Conservation (phyloP, 1,140 invertebrate species). For the Eufriesea mexicana region DNA sequence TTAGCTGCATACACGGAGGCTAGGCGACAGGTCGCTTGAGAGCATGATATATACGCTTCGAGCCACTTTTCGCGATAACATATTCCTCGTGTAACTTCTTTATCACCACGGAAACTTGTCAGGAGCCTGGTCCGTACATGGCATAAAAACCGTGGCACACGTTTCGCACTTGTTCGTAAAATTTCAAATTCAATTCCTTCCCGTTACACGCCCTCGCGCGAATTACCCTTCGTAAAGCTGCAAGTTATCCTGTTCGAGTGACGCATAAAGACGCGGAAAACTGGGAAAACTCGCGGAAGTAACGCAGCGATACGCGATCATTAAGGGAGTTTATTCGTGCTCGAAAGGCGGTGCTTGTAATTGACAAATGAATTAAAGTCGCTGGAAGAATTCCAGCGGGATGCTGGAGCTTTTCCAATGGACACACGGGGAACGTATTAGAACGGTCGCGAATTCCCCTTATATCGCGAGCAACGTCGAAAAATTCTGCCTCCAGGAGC, state of each 20-base stretch:
- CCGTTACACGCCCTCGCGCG: too few relatives aligned
- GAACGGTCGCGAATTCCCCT: not conserved
- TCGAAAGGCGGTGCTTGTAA: slow-evolving; percentile 6
- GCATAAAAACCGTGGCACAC: too few relatives aligned
- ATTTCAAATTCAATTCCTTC: not conserved
- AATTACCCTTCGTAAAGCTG: too few relatives aligned
- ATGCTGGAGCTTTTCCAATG: slow-evolving; percentile 22
- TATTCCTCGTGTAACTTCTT: too few relatives aligned
- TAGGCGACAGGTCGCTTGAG: too few relatives aligned
- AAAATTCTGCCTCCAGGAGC: not conserved
- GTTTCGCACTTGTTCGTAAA: not conserved
- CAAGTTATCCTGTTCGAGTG: not conserved
- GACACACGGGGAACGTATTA: not conserved
- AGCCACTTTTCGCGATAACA: too few relatives aligned
- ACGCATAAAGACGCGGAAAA: not conserved
- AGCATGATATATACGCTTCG: too few relatives aligned
- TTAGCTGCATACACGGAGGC: too few relatives aligned
- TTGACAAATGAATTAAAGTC: slow-evolving; percentile 36
- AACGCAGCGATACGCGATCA: not conserved
- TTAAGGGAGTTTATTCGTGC: not conserved
- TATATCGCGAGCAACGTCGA: not conserved
- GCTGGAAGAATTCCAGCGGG: slow-evolving; percentile 21
- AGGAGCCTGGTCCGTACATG: too few relatives aligned
- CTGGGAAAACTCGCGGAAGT: not conserved
- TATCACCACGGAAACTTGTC: too few relatives aligned